These are phyloP conservation scores for Zaprionus africanus DNA, from an alignment of 1,140 invertebrate species.

Conservation along the genomic window DNA sequence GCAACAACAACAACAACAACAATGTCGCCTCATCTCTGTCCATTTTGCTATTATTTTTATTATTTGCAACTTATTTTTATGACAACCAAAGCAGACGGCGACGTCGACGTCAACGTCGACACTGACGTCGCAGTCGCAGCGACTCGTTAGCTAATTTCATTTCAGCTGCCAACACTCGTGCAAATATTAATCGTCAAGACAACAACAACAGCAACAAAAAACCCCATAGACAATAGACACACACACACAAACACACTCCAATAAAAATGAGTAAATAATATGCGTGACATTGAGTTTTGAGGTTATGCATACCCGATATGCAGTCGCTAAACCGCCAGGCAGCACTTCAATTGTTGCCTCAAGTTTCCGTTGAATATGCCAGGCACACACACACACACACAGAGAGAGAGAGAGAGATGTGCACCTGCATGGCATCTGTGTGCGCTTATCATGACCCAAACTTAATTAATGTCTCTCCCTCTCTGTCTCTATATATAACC, in stretches of 20 bases:
- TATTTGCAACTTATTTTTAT: constrained; percentile 77
- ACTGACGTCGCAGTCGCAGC: constrained; percentile 30
- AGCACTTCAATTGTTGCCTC: constrained; percentile 61
- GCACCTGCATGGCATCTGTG: not conserved
- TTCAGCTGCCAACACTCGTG: constrained; percentile 37
- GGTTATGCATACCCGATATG: constrained; percentile 71
- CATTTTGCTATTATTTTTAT: constrained; percentile 71
- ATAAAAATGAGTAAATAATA: constrained; percentile 66
- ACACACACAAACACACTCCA: constrained; percentile 29
- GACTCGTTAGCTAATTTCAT: constrained; percentile 67
- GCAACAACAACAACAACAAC: too few relatives aligned
- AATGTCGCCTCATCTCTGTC: constrained; percentile 54
- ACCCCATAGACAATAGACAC: constrained; percentile 42
- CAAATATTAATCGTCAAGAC: constrained; percentile 55
- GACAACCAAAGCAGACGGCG: constrained; percentile 42
- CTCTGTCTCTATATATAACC: not conserved
- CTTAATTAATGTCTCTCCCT: constrained; percentile 17
- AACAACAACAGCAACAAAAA: constrained; percentile 41
- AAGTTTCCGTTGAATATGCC: constrained; percentile 26
- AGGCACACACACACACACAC: not conserved
- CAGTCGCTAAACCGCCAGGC: constrained; percentile 19
- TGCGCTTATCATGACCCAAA: constrained; percentile 12
- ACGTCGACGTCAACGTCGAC: not conserved
- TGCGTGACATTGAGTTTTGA: constrained; percentile 79
- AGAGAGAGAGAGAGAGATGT: not conserved